phyloP scores from a whole-genome alignment of 92 coral and sea anemone genomes.

The Heteractis magnifica region DNA sequence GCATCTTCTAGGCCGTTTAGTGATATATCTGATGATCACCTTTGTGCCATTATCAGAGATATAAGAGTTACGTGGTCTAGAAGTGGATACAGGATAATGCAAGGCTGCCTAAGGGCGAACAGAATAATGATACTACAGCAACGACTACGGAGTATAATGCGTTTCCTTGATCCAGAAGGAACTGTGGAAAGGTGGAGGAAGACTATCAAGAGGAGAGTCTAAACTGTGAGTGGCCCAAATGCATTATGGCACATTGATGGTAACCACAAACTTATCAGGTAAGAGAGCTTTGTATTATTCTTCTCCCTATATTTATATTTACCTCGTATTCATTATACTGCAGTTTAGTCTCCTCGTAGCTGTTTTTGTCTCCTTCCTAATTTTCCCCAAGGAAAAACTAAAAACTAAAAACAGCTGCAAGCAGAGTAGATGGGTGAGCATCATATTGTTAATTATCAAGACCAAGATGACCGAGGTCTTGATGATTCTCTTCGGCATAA shows the following conservation, averaged over 20 bases:
- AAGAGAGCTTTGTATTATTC: background rate
- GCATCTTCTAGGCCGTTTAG: conserved; percentile 57
- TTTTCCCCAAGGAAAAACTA: no score
- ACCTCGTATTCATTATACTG: no score
- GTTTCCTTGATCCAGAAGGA: conserved; percentile 51
- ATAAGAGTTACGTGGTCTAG: conserved; percentile 32
- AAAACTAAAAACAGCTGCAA: no score
- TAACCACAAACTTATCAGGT: conserved; percentile 61
- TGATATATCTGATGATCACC: conserved; percentile 44
- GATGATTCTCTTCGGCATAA: no score
- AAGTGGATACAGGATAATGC: conserved; percentile 58
- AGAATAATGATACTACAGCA: conserved; percentile 38
- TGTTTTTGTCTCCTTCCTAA: no score
- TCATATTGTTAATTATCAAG: no score
- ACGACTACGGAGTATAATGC: conserved; percentile 45
- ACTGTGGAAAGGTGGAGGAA: conserved; percentile 53
- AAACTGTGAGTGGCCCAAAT: conserved; percentile 61
- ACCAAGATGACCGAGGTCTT: no score
- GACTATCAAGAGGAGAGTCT: conserved; percentile 45
- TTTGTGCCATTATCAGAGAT: conserved; percentile 36
- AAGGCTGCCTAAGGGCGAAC: conserved; percentile 47
- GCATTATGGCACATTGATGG: conserved; percentile 75
- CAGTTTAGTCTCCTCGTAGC: no score
- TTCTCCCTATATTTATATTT: background rate
- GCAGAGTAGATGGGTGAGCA: no score